Evolutionary conservation across 2,113 vertebrate genomes (phyloP), one percentile per base, ranked within the genome.

Genomic region (Solea senegalensis): DNA sequence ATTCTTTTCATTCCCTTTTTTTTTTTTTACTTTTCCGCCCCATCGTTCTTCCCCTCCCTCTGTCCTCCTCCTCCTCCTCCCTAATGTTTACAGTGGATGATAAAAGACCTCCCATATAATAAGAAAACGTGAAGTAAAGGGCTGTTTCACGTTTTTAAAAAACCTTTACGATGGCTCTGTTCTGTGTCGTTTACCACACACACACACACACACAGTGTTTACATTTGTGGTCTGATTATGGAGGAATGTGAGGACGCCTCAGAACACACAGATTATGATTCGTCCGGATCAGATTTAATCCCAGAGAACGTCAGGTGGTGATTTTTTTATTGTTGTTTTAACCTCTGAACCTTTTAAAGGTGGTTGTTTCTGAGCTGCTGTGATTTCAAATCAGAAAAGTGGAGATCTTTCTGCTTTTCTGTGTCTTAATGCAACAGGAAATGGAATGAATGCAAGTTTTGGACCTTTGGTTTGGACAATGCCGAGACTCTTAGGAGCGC

Each of bases 201-300:
- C 46, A 62, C 51, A 79, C 53, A 10, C 45, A 34, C 34, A 34
- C 34, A 34, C 34, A 34, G 40, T 84, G 84, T 86, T 86, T 83
- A 83, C 78, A 54, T 68, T 76, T 63, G 11, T 26, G 57, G 45
- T 80, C 69, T 74, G 78, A 89, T 80, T 78, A 41, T 56, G 62
- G 9, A 84, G 88, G 88, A 86, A 84, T 86, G 81, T 54, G 67
- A 60, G 79, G 83, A 76, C 46, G 53, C 14, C 59, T 66, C 10
- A 56, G 69, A 61, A 50, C 57, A 69, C 11, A 1, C 21, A 26
- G 70, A 67, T 34, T 34, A 34, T 34, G 34, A 34, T 21, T 21
- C 21, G 21, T 21, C 21, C 1, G 21, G 21, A 21, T 21, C 21
- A 21, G 21, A 21, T 21, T 21, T 21, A 21, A 34, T 34, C 34